Conservation (phyloP, 2,888 invertebrate species). For the Chloroclysta siterata region DNA sequence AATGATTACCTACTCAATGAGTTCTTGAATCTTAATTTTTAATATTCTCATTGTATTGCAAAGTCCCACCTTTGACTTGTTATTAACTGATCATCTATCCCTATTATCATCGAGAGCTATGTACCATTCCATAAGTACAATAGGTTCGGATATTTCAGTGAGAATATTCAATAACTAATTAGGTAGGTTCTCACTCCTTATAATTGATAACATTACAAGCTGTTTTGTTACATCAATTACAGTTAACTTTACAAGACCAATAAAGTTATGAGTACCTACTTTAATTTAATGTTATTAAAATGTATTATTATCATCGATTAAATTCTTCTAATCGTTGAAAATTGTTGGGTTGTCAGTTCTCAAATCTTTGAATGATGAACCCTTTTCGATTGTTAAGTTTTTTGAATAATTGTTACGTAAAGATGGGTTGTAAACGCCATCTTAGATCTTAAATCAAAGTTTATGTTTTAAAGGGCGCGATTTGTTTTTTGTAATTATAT, state of each 20-base stretch:
- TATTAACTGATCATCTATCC: constrained; percentile 20
- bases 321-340: constrained; percentile 43
- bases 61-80: constrained; percentile 1
- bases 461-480: constrained; percentile 18
- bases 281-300: constrained; percentile 13
- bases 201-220: not conserved
- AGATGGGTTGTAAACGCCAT: constrained; percentile 21
- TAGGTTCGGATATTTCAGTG: not conserved
- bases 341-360: constrained; percentile 58
- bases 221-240: constrained; percentile 19
- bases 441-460: constrained; percentile 21
- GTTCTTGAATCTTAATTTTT: not conserved
- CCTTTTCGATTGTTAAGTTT: constrained; percentile 35
- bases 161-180: constrained; percentile 27
- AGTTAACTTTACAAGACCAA: constrained; percentile 34
- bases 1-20: not conserved
- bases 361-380: constrained; percentile 31
- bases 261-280: constrained; percentile 42
- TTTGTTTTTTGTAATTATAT: constrained; percentile 15
- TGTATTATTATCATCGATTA: constrained; percentile 51
- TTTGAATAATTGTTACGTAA: constrained; percentile 28
- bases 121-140: constrained; percentile 14
- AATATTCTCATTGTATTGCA: constrained; percentile 1
- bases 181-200: constrained; percentile 22
- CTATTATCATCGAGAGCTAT: constrained; percentile 5